Evolutionary conservation across 2,113 vertebrate species (phyloP), one percentile per base, ranked within the genome.

Genomic region (Cyphomyrus discorhynchus): DNA sequence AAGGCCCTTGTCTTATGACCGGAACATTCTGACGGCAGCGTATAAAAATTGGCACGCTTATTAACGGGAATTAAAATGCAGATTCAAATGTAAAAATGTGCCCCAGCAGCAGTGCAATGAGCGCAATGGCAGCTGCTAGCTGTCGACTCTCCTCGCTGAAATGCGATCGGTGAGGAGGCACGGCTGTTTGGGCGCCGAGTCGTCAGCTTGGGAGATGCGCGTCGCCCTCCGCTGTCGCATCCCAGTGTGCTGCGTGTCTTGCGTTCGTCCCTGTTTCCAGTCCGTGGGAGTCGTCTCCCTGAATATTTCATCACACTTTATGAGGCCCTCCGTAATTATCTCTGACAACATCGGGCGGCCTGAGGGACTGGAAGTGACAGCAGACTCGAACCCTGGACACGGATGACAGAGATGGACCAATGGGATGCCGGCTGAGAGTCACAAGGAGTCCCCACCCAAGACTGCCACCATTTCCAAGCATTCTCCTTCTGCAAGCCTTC

Each of bases 391-490:
- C 52, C 80, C 53, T 62, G 53, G 45, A 31, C 6, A 15, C 58
- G 70, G 77, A 88, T 88, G 90, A 90, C 89, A n/a, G 70, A 39
- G 92, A n/a, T 47, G 39, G 42, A 10, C 39, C 35, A 46, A 46
- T 84, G 45, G 89, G 89, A 53, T 35, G 35, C 82, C 70, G 77
- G 90, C 91, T 52, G 90, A 90, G 27, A 90, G 89, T 45, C 27
- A 74, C 10, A 13, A 74, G 66, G 27, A 35, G 13, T 35, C 15
- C 35, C 82, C 82, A 49, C 45, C 82, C 90, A 90, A 88, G 92
- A 90, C 74, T 88, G 90, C 92, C 92, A 93, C 93, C 90, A 90
- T 89, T 27, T 31, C 62, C 10, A 31, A 70, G 24, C 58, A 9
- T 3, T 3, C 19, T n/a, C 56, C 24, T 27, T 66, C 58, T 66